These are phyloP conservation scores for Fissipunctia ypsillon DNA, from an alignment of 2,888 invertebrate genomes.

Conservation along the genomic window DNA sequence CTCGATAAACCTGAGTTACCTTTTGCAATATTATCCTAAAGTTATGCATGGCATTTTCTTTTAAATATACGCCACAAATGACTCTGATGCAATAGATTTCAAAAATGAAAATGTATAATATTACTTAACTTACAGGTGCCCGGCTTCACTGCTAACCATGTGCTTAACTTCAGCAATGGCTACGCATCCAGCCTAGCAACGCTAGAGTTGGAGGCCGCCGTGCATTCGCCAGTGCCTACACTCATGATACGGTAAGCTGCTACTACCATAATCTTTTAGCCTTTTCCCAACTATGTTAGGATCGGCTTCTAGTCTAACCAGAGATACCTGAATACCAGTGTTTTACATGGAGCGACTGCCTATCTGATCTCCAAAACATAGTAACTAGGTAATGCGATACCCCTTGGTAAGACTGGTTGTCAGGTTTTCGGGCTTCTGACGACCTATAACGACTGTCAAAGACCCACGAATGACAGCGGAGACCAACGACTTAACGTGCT, in stretches of 20 bases:
- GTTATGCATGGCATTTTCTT: no score
- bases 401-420: not conserved
- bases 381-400: not conserved
- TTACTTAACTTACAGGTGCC: slow-evolving; percentile 87
- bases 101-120: not conserved
- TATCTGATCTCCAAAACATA: not conserved
- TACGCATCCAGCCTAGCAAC: slow-evolving; percentile 91
- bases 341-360: not conserved
- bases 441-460: not conserved
- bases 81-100: no score
- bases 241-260: slow-evolving; percentile 90
- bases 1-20: no score
- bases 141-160: slow-evolving; percentile 91
- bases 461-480: not conserved
- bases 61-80: no score
- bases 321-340: not conserved
- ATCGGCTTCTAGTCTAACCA: not conserved
- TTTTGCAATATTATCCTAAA: no score
- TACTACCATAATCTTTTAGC: no score
- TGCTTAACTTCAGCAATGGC: slow-evolving; percentile 90
- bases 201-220: slow-evolving; percentile 89
- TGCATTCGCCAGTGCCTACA: slow-evolving; percentile 87
- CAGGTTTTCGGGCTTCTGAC: not conserved
- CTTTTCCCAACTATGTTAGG: not conserved
- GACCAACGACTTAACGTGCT: not conserved